A percentile compares a stretch with the other conserved stretches of the same genome.
phyloP scores from a whole-genome alignment of 2,888 invertebrate genomes.

The Desoria tigrina region DNA sequence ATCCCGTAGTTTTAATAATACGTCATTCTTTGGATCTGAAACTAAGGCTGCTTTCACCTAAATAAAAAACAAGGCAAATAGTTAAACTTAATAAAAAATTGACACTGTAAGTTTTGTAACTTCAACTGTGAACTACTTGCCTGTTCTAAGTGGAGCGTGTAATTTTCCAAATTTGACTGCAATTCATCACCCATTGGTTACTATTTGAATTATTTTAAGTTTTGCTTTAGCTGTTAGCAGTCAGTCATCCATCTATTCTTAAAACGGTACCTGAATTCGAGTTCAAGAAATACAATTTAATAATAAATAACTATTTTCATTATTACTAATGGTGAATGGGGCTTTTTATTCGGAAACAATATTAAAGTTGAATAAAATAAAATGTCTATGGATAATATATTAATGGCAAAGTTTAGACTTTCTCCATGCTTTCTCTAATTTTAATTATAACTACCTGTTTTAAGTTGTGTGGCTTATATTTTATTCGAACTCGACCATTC shows the following conservation, averaged over 20 bases:
- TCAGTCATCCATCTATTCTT: no score
- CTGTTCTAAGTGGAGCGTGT: constrained; percentile 87
- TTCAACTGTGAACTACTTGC: constrained; percentile 58
- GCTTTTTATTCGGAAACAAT: no score
- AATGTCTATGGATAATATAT: no score
- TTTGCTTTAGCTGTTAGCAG: not conserved
- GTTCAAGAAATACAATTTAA: no score
- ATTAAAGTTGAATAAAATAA: no score
- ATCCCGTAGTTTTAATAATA: constrained; percentile 84
- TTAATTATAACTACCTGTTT: no score
- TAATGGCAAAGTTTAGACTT: no score
- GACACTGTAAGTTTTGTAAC: not conserved
- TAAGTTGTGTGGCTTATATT: no score
- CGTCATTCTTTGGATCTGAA: constrained; percentile 88
- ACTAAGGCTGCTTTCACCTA: constrained; percentile 95
- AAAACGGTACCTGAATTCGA: no score
- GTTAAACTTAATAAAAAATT: not conserved
- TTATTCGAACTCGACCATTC: no score
- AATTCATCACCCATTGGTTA: constrained; percentile 76
- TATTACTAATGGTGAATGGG: not conserved
- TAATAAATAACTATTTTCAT: no score
- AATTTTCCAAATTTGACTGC: constrained; percentile 67
- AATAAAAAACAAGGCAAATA: not conserved
- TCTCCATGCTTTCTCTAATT: no score
- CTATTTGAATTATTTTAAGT: not conserved